phyloP scores from a whole-genome alignment of 2,888 invertebrate genomes.

The Hydrotaea diabolus region DNA sequence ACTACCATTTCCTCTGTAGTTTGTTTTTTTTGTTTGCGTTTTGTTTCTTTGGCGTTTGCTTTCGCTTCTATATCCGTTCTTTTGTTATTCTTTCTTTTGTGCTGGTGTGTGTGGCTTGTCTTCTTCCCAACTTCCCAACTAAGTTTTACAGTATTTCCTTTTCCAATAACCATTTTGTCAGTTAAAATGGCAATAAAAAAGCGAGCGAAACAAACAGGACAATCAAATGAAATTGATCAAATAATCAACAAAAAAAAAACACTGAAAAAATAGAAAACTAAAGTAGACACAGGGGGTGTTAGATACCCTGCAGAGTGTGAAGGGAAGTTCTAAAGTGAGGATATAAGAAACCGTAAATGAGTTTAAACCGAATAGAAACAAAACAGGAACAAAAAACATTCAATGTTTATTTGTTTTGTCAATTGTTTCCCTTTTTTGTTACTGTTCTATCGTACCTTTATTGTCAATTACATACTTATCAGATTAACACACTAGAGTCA shows the following conservation, averaged over 20 bases:
- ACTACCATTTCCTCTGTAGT: constrained; percentile 18
- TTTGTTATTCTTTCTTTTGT: background rate
- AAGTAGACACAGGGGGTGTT: background rate
- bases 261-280: constrained; percentile 3
- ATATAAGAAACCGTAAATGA: constrained; percentile 24
- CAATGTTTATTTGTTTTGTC: constrained; percentile 61
- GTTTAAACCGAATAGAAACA: background rate
- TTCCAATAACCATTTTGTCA: constrained; percentile 31
- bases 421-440: constrained; percentile 53
- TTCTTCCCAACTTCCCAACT: background rate
- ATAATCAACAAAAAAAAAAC: constrained; percentile 5
- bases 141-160: constrained; percentile 9
- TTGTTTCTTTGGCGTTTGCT: too few relatives aligned
- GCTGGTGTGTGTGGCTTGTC: background rate
- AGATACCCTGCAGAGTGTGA: background rate
- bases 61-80: background rate
- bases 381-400: constrained; percentile 46
- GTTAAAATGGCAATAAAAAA: constrained; percentile 37
- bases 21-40: background rate
- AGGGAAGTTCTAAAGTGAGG: background rate
- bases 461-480: constrained; percentile 58
- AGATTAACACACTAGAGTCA: constrained; percentile 58
- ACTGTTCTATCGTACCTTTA: constrained; percentile 43
- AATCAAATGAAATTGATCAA: constrained; percentile 54
- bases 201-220: constrained; percentile 10